Base-by-base conservation (phyloP, 2,797 vertebrate species). In the Rhinatrema bivittatum region DNA sequence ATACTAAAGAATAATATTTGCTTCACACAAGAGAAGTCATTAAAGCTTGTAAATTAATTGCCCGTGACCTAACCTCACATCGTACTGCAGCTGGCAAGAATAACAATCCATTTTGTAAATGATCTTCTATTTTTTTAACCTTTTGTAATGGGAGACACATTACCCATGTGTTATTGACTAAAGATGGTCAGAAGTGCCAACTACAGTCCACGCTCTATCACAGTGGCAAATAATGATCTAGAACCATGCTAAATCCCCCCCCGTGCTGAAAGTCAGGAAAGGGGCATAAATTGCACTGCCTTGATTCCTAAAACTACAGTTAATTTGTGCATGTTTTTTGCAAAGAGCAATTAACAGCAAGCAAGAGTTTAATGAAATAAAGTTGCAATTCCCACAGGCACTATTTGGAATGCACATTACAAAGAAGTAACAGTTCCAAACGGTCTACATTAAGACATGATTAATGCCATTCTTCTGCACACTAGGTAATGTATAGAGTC, bases 391-490 rank as follows among this genome's bases (percentile, higher is more conserved):
- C 68, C 77, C 69, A 61, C 14, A 32, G 74, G 70, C 56, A 60
- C 53, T 59, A 51, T 74, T 76, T 69, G 56, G 68, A 57, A 56
- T 34, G 52, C 74, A 56, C 36, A 36, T 61, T 62, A 62, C 50
- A 32, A 60, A 70, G 46, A 10, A 72, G 48, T 45, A 50, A 16
- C 43, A 42, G 27, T 55, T 66, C 74, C 48, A 7, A 56, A 55
- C 50, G 62, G 33, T 73, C 78, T 80, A 65, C 24, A 19, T 72
- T 69, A 74, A 68, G 62, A 54, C 54, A 32, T 74, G 72, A 76
- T 78, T 78, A 79, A 79, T 78, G 21, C 32, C 28, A 54, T 70
- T 70, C 65, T 70, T 12, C 14, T 50, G 40, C 42, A 37, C 19
- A 10, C 60, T 50, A 25, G 20, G 14, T 52, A 66, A 61, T 55